These are phyloP conservation scores for Acheta domesticus DNA, from an alignment of 2,888 invertebrate species.

Conservation along the genomic window DNA sequence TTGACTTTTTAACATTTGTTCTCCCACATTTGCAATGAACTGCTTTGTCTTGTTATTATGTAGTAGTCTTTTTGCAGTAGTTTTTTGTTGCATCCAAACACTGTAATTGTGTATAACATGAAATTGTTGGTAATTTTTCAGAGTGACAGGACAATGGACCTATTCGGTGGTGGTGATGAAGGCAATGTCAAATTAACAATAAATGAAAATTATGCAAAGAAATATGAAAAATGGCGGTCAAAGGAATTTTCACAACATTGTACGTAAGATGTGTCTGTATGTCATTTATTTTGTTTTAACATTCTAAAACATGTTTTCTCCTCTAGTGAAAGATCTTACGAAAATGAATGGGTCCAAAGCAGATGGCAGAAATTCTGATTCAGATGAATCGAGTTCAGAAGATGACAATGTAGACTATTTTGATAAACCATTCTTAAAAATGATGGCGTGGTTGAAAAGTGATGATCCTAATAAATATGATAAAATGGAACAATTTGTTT, in stretches of 20 bases:
- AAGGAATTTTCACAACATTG: constrained; percentile 72
- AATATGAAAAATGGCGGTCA: constrained; percentile 77
- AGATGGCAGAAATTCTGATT: background rate
- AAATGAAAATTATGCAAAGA: constrained; percentile 77
- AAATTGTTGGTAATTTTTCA: too few species aligned
- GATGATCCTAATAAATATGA: constrained; percentile 90
- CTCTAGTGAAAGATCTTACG: background rate
- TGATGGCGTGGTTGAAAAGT: constrained; percentile 78
- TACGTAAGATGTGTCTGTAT: constrained; percentile 22
- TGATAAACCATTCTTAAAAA: constrained; percentile 84
- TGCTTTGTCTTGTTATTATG: too few species aligned
- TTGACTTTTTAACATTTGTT: too few species aligned
- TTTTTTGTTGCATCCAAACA: too few species aligned
- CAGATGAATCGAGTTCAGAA: constrained; percentile 50
- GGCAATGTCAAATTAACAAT: constrained; percentile 59
- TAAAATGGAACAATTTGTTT: constrained; percentile 67
- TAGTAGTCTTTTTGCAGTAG: background rate
- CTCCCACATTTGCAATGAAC: too few species aligned
- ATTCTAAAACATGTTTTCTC: constrained; percentile 6
- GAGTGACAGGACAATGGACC: background rate
- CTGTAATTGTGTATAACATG: too few species aligned
- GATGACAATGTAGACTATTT: constrained; percentile 50
- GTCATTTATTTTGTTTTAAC: background rate
- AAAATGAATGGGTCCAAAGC: background rate
- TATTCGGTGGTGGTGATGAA: constrained; percentile 55